Evolutionary conservation across 2,888 invertebrate genomes (phyloP).

Genomic region (Himalopsyche kuldschensis): DNA sequence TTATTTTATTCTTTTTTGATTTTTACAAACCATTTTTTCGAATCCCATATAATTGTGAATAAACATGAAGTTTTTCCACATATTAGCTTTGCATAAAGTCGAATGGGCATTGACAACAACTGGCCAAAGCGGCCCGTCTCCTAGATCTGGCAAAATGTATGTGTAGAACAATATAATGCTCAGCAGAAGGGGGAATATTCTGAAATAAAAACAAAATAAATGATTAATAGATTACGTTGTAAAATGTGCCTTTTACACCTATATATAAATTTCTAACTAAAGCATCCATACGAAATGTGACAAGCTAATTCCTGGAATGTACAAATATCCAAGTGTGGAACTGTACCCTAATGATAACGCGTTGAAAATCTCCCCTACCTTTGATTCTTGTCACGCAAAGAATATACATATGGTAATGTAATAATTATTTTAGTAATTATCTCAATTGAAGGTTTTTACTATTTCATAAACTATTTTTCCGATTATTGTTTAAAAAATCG

Average conservation of each 20-base stretch:
- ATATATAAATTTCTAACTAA: neutral
- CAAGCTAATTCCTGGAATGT: too few species aligned
- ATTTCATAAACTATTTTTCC: too few species aligned
- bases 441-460: too few species aligned
- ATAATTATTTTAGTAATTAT: too few species aligned
- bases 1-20: too few species aligned
- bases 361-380: too few species aligned
- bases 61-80: slow-evolving; percentile 63
- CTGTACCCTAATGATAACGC: too few species aligned
- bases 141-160: slow-evolving; percentile 57
- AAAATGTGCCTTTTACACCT: neutral
- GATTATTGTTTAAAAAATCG: too few species aligned
- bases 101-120: slow-evolving; percentile 61
- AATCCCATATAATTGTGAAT: slow-evolving; percentile 64
- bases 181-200: slow-evolving; percentile 57
- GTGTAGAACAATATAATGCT: slow-evolving; percentile 61
- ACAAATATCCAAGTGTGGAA: too few species aligned
- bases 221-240: neutral
- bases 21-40: slow-evolving; percentile 56
- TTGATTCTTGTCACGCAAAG: too few species aligned
- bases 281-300: neutral
- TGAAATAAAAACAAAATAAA: slow-evolving; percentile 40
- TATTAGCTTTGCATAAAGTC: slow-evolving; percentile 58
- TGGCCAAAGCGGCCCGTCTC: slow-evolving; percentile 62
- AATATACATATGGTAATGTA: too few species aligned